Evolutionary conservation across 2,797 vertebrate species (phyloP).

Genomic region (Falco novaeseelandiae): DNA sequence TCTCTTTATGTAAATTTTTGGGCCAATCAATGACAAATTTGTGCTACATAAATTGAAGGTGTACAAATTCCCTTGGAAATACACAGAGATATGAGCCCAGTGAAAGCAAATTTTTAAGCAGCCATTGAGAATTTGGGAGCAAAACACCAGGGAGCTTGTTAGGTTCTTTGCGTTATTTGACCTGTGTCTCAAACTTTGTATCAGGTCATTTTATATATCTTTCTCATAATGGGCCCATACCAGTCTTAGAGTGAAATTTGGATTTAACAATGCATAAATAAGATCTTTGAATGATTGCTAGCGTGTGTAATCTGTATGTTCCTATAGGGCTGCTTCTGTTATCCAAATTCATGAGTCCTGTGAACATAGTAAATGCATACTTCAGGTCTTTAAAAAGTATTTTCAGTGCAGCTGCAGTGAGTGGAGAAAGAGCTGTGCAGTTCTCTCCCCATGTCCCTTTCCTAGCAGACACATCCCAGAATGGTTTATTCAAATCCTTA

Average conservation of each 20-base stretch:
- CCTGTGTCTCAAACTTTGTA: not conserved
- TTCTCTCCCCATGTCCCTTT: not conserved
- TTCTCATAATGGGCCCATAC: not conserved
- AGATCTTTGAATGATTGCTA: not conserved
- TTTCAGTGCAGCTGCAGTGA: conserved; percentile 21
- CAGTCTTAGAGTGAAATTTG: not conserved
- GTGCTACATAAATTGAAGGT: conserved; percentile 10
- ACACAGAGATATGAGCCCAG: not conserved
- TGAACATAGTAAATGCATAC: not conserved
- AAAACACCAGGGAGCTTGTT: not conserved
- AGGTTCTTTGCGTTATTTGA: not conserved
- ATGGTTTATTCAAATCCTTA: not conserved
- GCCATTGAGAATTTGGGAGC: not conserved
- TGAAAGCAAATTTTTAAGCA: not conserved
- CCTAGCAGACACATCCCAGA: conserved; percentile 1
- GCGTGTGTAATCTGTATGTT: not conserved
- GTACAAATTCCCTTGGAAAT: conserved; percentile 29
- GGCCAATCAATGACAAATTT: not conserved
- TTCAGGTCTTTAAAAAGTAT: not conserved
- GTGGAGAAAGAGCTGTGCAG: not conserved
- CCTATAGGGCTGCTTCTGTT: not conserved
- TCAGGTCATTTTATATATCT: not conserved
- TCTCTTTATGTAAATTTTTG: conserved; percentile 53
- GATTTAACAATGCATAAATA: not conserved
- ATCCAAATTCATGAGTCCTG: not conserved